Conservation (phyloP, 2,797 vertebrate genomes). For the Anabas testudineus region DNA sequence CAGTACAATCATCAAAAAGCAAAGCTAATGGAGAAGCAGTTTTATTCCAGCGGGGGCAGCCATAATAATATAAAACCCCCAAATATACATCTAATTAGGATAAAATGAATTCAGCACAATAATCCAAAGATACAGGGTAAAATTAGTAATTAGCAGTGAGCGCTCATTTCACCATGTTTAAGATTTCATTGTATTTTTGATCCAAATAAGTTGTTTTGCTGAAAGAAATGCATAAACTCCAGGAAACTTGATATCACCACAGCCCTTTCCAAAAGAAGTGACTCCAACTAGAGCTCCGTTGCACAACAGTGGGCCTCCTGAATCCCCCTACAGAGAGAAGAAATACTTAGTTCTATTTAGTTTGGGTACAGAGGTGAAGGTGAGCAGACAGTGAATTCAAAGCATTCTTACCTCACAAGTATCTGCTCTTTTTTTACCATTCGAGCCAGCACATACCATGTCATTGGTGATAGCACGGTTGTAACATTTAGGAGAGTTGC, state of each 20-base stretch:
- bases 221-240: slow-evolving; percentile 72
- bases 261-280: slow-evolving; percentile 60
- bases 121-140: no score
- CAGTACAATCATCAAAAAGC: no score
- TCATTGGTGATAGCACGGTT: slow-evolving; percentile 51
- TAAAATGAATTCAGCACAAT: no score
- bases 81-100: no score
- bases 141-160: not conserved
- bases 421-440: not conserved
- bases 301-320: slow-evolving; percentile 79
- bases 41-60: no score
- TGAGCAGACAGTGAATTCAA: not conserved
- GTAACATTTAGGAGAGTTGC: slow-evolving; percentile 72
- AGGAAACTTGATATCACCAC: slow-evolving; percentile 30
- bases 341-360: not conserved
- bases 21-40: no score
- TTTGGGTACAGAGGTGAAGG: not conserved
- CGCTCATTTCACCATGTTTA: slow-evolving; percentile 14
- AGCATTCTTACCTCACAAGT: slow-evolving; percentile 57
- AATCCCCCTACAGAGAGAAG: slow-evolving; percentile 73
- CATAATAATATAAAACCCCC: no score
- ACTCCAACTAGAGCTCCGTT: slow-evolving; percentile 48
- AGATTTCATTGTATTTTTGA: slow-evolving; percentile 27
- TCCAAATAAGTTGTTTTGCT: slow-evolving; percentile 58
- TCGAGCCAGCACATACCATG: slow-evolving; percentile 80